Conservation (phyloP, 2,888 invertebrate species). For the Leucania comma region DNA sequence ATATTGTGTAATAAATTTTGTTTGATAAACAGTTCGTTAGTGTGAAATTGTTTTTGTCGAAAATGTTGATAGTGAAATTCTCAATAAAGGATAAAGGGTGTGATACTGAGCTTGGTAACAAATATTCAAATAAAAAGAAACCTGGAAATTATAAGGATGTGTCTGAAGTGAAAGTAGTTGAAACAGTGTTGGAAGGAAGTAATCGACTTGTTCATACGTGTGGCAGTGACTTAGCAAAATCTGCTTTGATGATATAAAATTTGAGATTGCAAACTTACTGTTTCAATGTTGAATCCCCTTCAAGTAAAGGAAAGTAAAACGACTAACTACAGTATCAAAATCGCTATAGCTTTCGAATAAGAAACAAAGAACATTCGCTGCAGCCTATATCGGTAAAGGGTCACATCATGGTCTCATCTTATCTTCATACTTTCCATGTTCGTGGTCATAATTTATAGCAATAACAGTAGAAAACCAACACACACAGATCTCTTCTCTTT, state of each 20-base stretch:
- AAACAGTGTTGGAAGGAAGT: not conserved
- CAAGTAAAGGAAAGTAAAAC: not conserved
- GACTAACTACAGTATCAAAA: conserved; percentile 6
- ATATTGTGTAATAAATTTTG: conserved; percentile 27
- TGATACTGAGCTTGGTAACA: not conserved
- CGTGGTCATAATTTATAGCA: conserved; percentile 18
- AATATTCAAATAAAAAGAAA: not conserved
- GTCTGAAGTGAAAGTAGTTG: not conserved
- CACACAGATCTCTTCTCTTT: conserved; percentile 16
- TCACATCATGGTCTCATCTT: conserved; percentile 16
- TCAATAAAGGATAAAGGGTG: conserved; percentile 16
- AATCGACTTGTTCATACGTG: conserved; percentile 6
- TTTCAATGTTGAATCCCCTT: not conserved
- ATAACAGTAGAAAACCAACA: conserved; percentile 8
- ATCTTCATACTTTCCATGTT: conserved; percentile 24
- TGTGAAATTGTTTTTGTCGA: not conserved
- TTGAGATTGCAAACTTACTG: not conserved
- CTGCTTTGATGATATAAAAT: no score
- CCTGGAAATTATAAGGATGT: not conserved
- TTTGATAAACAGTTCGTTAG: conserved; percentile 2
- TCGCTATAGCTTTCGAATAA: conserved; percentile 23
- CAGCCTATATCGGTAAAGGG: conserved; percentile 14
- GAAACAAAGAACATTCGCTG: conserved; percentile 20
- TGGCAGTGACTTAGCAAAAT: not conserved
- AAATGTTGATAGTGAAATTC: conserved; percentile 1